Evolutionary conservation across 2,797 vertebrate species (phyloP).

Genomic region (Moxostoma hubbsi): DNA sequence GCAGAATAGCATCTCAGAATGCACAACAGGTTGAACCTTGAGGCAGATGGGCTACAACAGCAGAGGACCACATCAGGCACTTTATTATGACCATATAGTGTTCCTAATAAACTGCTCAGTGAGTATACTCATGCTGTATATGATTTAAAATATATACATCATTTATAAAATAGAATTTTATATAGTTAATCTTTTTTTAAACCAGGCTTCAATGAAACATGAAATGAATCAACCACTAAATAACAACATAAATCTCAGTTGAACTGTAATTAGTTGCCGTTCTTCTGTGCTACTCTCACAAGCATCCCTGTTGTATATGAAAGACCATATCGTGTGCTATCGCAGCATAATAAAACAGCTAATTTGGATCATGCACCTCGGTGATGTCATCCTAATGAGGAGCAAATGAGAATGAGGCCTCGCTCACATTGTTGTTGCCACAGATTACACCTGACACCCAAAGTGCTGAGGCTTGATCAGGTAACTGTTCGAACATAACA

Average conservation of each 20-base stretch:
- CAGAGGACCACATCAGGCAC: no score
- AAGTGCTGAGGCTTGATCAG: constrained; percentile 70
- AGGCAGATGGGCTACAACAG: no score
- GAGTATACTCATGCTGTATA: no score
- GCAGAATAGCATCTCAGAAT: no score
- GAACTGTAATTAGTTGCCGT: constrained; percentile 8
- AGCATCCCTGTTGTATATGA: constrained; percentile 4
- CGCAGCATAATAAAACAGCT: constrained; percentile 31
- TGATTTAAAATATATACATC: no score
- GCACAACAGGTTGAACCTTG: no score
- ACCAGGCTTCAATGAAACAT: background rate
- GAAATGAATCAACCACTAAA: background rate
- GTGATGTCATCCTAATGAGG: constrained; percentile 50
- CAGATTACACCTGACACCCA: constrained; percentile 76
- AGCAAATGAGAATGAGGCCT: constrained; percentile 58
- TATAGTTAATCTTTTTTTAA: no score
- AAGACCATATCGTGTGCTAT: constrained; percentile 19
- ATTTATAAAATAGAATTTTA: no score
- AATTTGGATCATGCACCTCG: constrained; percentile 41
- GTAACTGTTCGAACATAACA: constrained; percentile 73
- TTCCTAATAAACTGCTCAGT: no score
- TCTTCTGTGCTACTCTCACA: constrained; percentile 1
- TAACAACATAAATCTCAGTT: background rate
- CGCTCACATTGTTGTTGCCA: constrained; percentile 72
- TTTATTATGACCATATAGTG: no score